A percentile compares a stretch with the other conserved stretches of the same genome.
These are phyloP conservation scores for Craseonycteris thonglongyai DNA, from an alignment of 2,113 vertebrate species.

Conservation along the genomic window DNA sequence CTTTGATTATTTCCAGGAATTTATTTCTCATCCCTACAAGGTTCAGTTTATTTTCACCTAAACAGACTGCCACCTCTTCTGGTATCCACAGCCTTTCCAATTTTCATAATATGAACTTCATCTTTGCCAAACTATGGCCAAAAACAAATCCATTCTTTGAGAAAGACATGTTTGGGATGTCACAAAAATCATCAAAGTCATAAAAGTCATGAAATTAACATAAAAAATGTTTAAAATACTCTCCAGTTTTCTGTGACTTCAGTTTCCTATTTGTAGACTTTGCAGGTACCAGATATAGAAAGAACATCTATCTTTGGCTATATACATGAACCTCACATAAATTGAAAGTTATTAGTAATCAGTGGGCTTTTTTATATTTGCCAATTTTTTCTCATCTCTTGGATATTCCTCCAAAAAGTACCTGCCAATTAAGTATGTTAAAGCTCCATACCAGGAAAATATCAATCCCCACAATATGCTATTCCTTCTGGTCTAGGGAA, in stretches of 20 bases:
- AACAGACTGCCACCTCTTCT: not conserved
- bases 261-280: slow-evolving; percentile 9
- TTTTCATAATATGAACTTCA: not conserved
- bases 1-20: slow-evolving; percentile 10
- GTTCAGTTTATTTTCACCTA: slow-evolving; percentile 24
- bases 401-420: not conserved
- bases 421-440: not conserved
- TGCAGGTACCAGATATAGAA: slow-evolving; percentile 9
- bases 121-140: not conserved
- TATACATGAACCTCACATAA: slow-evolving; percentile 2
- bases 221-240: slow-evolving; percentile 38
- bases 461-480: not conserved
- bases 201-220: slow-evolving; percentile 11
- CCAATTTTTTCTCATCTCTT: not conserved
- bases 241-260: not conserved
- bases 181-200: slow-evolving; percentile 38
- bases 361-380: not conserved
- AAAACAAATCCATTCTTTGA: not conserved
- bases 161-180: slow-evolving; percentile 10
- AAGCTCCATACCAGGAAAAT: not conserved
- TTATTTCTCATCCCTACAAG: not conserved
- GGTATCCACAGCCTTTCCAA: not conserved
- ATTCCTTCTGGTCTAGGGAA: not conserved
- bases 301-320: slow-evolving; percentile 2
- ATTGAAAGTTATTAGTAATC: slow-evolving; percentile 24